Evolutionary conservation across 2,797 vertebrate genomes (phyloP).

Genomic region (Darevskia mixta): DNA sequence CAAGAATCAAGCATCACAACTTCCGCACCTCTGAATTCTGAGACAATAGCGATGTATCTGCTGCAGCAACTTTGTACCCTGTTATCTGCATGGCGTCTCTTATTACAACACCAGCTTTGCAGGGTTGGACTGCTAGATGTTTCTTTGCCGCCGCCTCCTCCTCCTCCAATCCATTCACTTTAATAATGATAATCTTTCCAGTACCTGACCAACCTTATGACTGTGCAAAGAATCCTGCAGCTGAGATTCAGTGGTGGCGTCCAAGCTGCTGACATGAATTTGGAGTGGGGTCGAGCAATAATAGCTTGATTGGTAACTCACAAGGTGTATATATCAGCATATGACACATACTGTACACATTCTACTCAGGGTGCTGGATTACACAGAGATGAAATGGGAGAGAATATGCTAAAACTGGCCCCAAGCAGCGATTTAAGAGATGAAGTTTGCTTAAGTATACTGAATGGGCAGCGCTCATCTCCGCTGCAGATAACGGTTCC

Average conservation of each 20-base stretch:
- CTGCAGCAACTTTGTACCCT: too few species aligned
- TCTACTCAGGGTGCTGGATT: background rate
- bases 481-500: conserved; percentile 21
- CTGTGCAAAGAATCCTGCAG: background rate
- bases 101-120: too few species aligned
- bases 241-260: background rate
- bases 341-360: background rate
- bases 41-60: too few species aligned
- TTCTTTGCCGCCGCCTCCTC: background rate
- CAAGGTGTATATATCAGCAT: background rate
- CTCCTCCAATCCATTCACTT: background rate
- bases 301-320: background rate
- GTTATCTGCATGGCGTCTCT: too few species aligned
- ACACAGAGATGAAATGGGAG: background rate
- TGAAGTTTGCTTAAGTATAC: conserved; percentile 21
- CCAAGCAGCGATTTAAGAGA: background rate
- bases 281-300: background rate
- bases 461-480: background rate
- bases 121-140: too few species aligned
- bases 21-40: too few species aligned
- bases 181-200: background rate
- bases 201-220: background rate
- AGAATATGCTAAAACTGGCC: background rate
- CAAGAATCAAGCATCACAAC: too few species aligned
- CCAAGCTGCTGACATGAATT: background rate